Evolutionary conservation across 2,113 vertebrate species (phyloP).

Genomic region (Zapornia atra): DNA sequence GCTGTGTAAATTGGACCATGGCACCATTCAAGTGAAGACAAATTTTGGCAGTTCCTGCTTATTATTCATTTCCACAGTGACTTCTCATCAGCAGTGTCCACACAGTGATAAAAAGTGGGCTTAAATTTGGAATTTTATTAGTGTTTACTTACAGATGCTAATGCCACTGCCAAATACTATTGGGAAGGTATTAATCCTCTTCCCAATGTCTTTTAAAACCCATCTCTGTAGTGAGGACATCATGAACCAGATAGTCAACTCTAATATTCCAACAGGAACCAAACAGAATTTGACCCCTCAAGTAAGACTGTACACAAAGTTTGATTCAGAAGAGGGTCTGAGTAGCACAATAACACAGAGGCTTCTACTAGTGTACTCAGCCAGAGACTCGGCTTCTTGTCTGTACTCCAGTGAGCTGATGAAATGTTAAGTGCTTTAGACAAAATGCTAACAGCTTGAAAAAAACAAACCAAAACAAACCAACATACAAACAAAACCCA

Average conservation of each 20-base stretch:
- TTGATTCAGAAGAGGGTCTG: neutral
- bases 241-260: neutral
- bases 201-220: neutral
- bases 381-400: neutral
- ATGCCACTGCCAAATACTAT: neutral
- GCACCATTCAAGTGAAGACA: constrained; percentile 22
- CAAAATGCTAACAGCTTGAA: neutral
- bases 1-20: constrained; percentile 15
- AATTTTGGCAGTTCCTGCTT: constrained; percentile 27
- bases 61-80: constrained; percentile 3
- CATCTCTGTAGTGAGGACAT: neutral
- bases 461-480: too few relatives aligned
- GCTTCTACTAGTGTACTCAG: neutral
- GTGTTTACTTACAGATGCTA: constrained; percentile 4
- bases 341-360: neutral
- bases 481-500: neutral
- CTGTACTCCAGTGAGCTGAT: neutral
- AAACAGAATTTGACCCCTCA: neutral
- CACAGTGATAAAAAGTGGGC: neutral
- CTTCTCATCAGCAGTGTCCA: constrained; percentile 13
- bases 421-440: neutral
- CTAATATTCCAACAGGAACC: neutral
- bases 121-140: constrained; percentile 33
- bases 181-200: neutral
- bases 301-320: neutral